Percentiles rank a stretch among this genome's conserved stretches.
Conservation (phyloP, 1,140 invertebrate genomes). For the Drosophila nikananu region DNA sequence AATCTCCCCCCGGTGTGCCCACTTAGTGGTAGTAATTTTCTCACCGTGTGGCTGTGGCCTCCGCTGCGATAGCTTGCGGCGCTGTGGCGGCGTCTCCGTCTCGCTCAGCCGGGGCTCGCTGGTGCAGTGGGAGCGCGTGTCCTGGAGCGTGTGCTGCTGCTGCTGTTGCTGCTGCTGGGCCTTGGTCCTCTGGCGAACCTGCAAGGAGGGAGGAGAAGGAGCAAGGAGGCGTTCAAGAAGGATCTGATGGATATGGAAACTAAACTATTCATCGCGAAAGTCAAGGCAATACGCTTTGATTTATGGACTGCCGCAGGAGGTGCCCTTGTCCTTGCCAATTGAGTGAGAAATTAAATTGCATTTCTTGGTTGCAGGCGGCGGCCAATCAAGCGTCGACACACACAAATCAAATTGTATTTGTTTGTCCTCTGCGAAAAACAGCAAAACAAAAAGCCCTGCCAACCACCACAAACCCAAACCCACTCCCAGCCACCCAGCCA, state of each 20-base stretch:
- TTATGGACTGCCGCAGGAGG: slow-evolving; percentile 56
- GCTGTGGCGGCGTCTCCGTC: slow-evolving; percentile 84
- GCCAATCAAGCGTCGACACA: slow-evolving; percentile 48
- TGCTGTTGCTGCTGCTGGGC: slow-evolving; percentile 76
- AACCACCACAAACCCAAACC: not conserved
- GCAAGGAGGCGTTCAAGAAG: not conserved
- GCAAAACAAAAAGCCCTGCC: not conserved
- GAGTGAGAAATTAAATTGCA: slow-evolving; percentile 73
- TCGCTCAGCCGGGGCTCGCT: slow-evolving; percentile 84
- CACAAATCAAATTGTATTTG: slow-evolving; percentile 75
- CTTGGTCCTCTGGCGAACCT: slow-evolving; percentile 82
- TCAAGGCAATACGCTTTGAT: slow-evolving; percentile 49
- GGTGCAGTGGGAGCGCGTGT: slow-evolving; percentile 80
- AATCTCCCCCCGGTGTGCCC: not conserved
- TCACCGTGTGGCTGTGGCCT: slow-evolving; percentile 85
- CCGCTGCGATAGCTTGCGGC: slow-evolving; percentile 86
- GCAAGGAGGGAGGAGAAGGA: not conserved
- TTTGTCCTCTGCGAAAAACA: slow-evolving; percentile 27
- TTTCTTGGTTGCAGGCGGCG: slow-evolving; percentile 44
- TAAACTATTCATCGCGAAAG: slow-evolving; percentile 4
- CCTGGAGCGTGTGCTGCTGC: slow-evolving; percentile 79
- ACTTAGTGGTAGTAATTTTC: slow-evolving; percentile 33
- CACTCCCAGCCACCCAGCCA: not conserved
- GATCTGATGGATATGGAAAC: slow-evolving; percentile 4
- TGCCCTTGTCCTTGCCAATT: slow-evolving; percentile 46